Conservation (phyloP, 2,113 vertebrate genomes). For the Tyto alba region DNA sequence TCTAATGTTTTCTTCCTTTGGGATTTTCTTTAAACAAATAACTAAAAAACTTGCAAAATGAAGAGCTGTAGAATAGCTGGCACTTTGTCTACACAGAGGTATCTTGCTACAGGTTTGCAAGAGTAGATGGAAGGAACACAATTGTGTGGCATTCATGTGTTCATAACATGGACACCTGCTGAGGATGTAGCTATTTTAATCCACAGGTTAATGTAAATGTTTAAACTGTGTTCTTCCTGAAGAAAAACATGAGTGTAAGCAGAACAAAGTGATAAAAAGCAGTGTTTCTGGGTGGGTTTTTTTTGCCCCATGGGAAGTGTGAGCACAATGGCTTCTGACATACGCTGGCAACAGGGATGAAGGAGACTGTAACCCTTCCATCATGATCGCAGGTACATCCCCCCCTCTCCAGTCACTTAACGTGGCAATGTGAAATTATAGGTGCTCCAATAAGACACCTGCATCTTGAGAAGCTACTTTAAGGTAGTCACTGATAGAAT, state of each 20-base stretch:
- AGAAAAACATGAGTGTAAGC: neutral
- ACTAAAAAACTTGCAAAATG: neutral
- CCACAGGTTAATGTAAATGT: neutral
- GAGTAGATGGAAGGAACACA: neutral
- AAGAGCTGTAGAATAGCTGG: neutral
- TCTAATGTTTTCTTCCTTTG: neutral
- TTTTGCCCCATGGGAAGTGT: neutral
- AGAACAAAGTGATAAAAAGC: neutral
- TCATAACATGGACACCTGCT: neutral
- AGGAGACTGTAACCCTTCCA: neutral
- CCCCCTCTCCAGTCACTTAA: no score
- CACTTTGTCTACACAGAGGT: neutral
- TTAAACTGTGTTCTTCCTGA: neutral
- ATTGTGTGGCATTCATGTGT: neutral
- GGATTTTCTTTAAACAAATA: neutral
- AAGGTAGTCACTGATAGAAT: neutral
- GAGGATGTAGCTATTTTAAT: neutral
- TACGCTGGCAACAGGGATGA: neutral
- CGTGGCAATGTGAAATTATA: neutral
- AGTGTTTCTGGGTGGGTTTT: neutral
- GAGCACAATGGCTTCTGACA: rapidly evolving
- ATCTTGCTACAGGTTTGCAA: neutral
- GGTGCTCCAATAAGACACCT: neutral
- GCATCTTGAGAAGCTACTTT: neutral
- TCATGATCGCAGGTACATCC: rapidly evolving